Conservation (phyloP, 2,888 invertebrate species). For the Drosophila kuntzei region DNA sequence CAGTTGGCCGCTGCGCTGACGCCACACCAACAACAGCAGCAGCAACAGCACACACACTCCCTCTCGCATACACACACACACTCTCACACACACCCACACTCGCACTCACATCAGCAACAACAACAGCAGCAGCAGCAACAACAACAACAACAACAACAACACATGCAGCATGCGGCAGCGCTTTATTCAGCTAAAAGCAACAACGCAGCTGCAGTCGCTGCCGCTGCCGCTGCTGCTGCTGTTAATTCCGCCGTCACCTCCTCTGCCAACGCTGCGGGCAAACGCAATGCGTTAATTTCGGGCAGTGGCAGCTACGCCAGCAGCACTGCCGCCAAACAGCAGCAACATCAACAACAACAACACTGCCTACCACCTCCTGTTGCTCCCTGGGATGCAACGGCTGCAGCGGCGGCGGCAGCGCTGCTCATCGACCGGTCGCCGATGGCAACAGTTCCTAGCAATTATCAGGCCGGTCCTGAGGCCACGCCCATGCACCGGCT, state of each 20-base stretch:
- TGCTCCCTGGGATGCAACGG: slow-evolving; percentile 73
- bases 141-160: slow-evolving; percentile 47
- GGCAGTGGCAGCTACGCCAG: slow-evolving; percentile 80
- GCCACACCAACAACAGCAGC: slow-evolving; percentile 66
- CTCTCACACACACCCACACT: slow-evolving; percentile 34
- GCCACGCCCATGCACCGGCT: slow-evolving; percentile 79
- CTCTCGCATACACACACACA: slow-evolving; percentile 20
- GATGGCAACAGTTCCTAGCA: slow-evolving; percentile 86
- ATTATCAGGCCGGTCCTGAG: slow-evolving; percentile 86
- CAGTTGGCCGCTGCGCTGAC: slow-evolving; percentile 83
- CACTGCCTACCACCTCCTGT: slow-evolving; percentile 70
- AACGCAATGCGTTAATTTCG: slow-evolving; percentile 86
- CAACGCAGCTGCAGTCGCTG: slow-evolving; percentile 37
- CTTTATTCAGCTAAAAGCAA: slow-evolving; percentile 74
- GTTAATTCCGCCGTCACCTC: slow-evolving; percentile 41
- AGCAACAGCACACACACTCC: slow-evolving; percentile 41
- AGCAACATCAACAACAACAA: slow-evolving; percentile 83
- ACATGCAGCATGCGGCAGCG: slow-evolving; percentile 54
- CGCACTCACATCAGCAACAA: slow-evolving; percentile 27
- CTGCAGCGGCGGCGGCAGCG: slow-evolving; percentile 71
- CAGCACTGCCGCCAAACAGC: slow-evolving; percentile 44
- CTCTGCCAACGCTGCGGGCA: slow-evolving; percentile 70
- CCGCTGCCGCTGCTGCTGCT: slow-evolving; percentile 46
- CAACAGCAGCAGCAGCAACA: slow-evolving; percentile 44
- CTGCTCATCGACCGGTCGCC: slow-evolving; percentile 84